phyloP scores from a whole-genome alignment of 1,140 invertebrate species.

The Caenorhabditis tropicalis region DNA sequence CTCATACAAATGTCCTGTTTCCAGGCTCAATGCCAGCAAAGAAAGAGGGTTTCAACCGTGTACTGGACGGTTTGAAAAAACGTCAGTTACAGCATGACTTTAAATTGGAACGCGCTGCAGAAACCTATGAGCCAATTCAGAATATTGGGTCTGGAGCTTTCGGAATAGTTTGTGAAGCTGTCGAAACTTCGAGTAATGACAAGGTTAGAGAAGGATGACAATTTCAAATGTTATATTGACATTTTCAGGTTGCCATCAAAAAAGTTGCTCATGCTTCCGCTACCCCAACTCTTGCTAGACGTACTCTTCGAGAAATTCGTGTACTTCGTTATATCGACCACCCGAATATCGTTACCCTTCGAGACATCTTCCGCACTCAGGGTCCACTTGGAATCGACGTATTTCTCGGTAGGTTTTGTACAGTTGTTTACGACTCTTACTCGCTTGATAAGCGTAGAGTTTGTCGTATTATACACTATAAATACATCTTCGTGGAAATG shows the following conservation, averaged over 20 bases:
- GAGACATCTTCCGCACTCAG: conserved; percentile 73
- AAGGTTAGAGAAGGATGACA: background rate
- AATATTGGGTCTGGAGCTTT: conserved; percentile 75
- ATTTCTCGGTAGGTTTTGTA: conserved; percentile 71
- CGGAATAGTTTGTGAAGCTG: conserved; percentile 75
- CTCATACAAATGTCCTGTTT: background rate
- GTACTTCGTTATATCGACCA: conserved; percentile 75
- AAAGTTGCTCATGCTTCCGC: conserved; percentile 73
- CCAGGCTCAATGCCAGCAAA: conserved; percentile 47
- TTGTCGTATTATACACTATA: conserved; percentile 3
- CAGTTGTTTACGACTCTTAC: conserved; percentile 4
- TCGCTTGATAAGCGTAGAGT: background rate
- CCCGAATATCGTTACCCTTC: conserved; percentile 74
- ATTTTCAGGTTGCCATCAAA: conserved; percentile 74
- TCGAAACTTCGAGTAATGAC: conserved; percentile 66
- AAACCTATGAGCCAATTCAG: conserved; percentile 67
- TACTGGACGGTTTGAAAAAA: conserved; percentile 58
- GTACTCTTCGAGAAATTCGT: conserved; percentile 75
- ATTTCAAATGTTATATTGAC: background rate
- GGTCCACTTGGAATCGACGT: conserved; percentile 72
- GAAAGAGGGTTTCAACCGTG: conserved; percentile 57
- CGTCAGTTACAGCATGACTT: conserved; percentile 63
- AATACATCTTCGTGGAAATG: background rate
- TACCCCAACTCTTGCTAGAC: conserved; percentile 72
- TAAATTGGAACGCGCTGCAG: conserved; percentile 70